Evolutionary conservation across 2,888 invertebrate species (phyloP).

Genomic region (Ariolimax columbianus): DNA sequence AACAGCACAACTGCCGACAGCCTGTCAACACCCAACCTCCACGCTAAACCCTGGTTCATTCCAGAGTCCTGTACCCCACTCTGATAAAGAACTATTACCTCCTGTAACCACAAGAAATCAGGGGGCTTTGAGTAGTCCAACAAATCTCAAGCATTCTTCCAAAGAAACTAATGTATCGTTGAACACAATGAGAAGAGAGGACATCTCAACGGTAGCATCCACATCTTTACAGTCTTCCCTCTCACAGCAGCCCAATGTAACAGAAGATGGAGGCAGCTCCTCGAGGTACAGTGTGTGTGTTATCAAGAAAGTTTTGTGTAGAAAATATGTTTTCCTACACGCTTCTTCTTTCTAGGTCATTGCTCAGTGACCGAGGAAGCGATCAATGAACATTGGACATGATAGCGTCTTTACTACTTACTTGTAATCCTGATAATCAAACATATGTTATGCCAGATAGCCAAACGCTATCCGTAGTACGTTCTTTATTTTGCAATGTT

Average conservation of each 20-base stretch:
- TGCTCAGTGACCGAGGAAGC: too few relatives aligned
- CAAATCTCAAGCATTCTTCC: background rate
- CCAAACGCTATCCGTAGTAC: too few relatives aligned
- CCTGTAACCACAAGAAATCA: background rate
- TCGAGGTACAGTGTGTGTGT: slow-evolving; percentile 2
- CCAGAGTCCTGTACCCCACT: background rate
- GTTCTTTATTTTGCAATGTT: too few relatives aligned
- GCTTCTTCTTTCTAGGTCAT: too few relatives aligned
- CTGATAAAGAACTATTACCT: background rate
- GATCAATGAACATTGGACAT: too few relatives aligned
- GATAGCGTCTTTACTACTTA: too few relatives aligned
- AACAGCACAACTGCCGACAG: too few relatives aligned
- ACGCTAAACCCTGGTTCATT: background rate
- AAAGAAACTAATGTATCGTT: background rate
- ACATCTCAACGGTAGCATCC: background rate
- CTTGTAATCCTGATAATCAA: too few relatives aligned
- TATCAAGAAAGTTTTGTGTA: too few relatives aligned
- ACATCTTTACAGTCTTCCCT: background rate
- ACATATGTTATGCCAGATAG: too few relatives aligned
- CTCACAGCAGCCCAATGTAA: background rate
- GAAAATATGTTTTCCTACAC: too few relatives aligned
- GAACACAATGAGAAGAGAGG: background rate
- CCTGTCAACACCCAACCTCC: background rate
- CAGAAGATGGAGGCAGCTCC: background rate
- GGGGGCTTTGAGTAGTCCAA: background rate